These are phyloP conservation scores for Uromys caudimaculatus DNA, from an alignment of 2,797 vertebrate genomes.

Conservation along the genomic window DNA sequence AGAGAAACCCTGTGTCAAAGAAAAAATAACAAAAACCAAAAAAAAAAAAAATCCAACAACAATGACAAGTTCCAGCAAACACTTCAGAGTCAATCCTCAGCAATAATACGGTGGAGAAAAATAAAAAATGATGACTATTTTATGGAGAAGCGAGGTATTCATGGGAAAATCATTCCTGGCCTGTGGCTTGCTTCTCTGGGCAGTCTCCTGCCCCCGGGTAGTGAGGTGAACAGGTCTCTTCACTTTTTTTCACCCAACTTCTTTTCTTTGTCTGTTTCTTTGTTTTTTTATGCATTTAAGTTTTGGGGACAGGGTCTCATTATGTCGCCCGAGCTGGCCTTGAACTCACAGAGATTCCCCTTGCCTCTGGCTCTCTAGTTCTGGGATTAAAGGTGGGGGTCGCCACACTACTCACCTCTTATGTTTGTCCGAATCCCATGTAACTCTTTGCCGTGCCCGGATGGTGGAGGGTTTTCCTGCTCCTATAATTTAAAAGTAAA, in stretches of 20 bases:
- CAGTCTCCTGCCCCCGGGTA: background rate
- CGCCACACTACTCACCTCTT: background rate
- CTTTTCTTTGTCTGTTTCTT: background rate
- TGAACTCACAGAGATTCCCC: background rate
- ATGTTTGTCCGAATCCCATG: background rate
- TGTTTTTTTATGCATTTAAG: background rate
- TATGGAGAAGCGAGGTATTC: background rate
- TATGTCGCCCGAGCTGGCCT: background rate
- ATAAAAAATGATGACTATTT: background rate
- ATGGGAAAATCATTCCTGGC: background rate
- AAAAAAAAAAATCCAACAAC: background rate
- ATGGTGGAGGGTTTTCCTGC: background rate
- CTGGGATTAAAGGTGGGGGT: background rate
- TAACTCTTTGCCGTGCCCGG: background rate
- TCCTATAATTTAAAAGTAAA: conserved; percentile 19
- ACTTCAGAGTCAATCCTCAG: conserved; percentile 4
- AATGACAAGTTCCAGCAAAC: conserved; percentile 4
- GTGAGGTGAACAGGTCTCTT: background rate
- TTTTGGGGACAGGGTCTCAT: background rate
- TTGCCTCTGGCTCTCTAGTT: background rate
- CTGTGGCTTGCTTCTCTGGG: background rate
- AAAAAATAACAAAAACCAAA: background rate
- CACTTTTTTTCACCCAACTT: background rate
- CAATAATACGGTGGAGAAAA: conserved; percentile 18
- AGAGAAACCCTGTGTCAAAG: background rate